phyloP scores from a whole-genome alignment of 92 coral and sea anemone genomes.

The Porites divaricata region DNA sequence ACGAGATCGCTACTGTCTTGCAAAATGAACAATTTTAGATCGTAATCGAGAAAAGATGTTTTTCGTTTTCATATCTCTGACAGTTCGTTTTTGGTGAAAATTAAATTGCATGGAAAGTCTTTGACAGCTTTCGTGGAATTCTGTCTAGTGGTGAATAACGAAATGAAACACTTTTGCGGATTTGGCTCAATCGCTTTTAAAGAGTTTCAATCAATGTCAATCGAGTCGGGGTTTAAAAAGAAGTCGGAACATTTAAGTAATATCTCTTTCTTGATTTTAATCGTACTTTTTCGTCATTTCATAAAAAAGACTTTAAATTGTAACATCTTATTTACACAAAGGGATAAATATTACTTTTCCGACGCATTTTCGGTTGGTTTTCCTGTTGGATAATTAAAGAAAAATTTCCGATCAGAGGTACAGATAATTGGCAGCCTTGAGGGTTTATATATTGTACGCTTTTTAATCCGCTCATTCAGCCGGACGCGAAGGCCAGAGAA shows the following conservation, averaged over 20 bases:
- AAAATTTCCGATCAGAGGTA: background rate
- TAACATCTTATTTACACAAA: background rate
- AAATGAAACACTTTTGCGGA: no score
- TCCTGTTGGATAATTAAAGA: background rate
- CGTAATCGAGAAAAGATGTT: no score
- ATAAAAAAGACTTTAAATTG: background rate
- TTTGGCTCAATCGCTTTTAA: no score
- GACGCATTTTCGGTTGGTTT: background rate
- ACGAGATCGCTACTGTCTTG: background rate
- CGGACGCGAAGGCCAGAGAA: background rate
- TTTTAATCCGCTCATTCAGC: background rate
- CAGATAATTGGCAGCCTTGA: background rate
- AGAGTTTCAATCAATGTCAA: background rate
- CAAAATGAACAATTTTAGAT: no score
- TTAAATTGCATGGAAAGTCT: no score
- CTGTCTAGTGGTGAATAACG: no score
- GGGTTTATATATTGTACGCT: background rate
- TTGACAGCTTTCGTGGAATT: no score
- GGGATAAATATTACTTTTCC: conserved; percentile 5
- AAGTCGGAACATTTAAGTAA: background rate
- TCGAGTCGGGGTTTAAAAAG: background rate
- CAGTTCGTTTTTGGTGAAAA: no score
- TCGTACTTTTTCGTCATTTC: conserved; percentile 4
- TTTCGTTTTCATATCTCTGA: no score
- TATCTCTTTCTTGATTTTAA: background rate